Base-by-base conservation (phyloP, 2,797 vertebrate species). In the Mycteria americana region DNA sequence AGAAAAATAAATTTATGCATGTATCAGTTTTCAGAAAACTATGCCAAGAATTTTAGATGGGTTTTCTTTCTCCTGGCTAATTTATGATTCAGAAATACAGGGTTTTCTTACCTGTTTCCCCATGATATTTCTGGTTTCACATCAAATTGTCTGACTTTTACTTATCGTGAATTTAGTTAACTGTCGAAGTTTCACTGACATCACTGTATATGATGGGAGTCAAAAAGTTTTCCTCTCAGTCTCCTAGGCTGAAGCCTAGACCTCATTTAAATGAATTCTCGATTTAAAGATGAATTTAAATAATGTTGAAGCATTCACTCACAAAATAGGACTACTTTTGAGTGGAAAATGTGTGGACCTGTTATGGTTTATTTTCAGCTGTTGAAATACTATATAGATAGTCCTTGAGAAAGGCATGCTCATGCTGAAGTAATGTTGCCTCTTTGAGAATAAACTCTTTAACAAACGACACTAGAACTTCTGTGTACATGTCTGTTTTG, bases 381-480 rank as follows among this genome's bases (percentile, higher is more conserved):
- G 17, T 81, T 94, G 73, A 33, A 86, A 92, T 68, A 41, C 41
- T 74, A 27, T 88, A 82, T 69, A 82, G 18, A 41, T 37, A 79
- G 56, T 82, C 57, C 77, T 69, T 41, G 43, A 75, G 59, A 76
- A 88, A 50, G 63, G 19, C 41, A 33, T 68, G 41, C 25, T 91
- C 43, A 79, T 65, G 69, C 64, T 92, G 82, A 81, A 88, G 67
- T 77, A 77, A 82, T 91, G 65, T 97, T 96, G 18, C 80, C 80
- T 94, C 64, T 85, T 93, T 84, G 54, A 95, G 50, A 97, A 97
- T 97, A 97, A 97, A 97, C 72, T 87, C 91, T 94, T 95, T 92
- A 72, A 94, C 48, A 95, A 96, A 92, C 33, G 10, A 85, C 50
- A 72, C 35, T 63, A 91, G 56, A 92, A 90, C 41, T 60, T 30